These are phyloP conservation scores for Dendropsophus ebraccatus DNA, from an alignment of 2,113 vertebrate genomes.

Conservation along the genomic window DNA sequence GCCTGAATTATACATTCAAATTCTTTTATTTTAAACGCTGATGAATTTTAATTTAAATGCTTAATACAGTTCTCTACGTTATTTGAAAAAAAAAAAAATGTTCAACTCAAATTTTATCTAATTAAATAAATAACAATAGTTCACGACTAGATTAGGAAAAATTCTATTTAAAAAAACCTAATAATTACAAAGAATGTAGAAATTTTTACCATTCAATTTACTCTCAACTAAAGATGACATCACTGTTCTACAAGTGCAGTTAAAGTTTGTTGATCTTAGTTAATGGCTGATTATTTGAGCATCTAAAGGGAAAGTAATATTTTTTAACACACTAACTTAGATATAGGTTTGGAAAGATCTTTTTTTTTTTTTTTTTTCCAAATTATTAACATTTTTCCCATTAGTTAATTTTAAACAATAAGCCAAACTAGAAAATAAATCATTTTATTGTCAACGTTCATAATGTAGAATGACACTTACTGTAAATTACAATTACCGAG, in stretches of 20 bases:
- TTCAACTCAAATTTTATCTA: not conserved
- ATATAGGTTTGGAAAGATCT: not conserved
- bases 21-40: too few species aligned
- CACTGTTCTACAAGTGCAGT: not conserved
- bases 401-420: constrained; percentile 84
- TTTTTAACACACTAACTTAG: not conserved
- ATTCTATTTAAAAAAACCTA: too few species aligned
- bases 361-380: not conserved
- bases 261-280: not conserved
- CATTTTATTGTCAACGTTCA: constrained; percentile 84
- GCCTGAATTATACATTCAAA: not conserved
- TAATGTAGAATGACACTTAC: constrained; percentile 84
- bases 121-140: too few species aligned
- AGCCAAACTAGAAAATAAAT: constrained; percentile 84
- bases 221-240: not conserved
- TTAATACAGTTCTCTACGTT: not conserved
- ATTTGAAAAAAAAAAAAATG: not conserved
- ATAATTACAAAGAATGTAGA: not conserved
- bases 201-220: not conserved
- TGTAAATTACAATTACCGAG: constrained; percentile 85
- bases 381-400: constrained; percentile 73
- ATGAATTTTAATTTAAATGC: not conserved
- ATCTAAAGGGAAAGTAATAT: not conserved
- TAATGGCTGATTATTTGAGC: not conserved
- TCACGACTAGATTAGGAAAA: too few species aligned